phyloP scores from a whole-genome alignment of 2,797 vertebrate genomes.

The Parauchenoglanis ngamensis region DNA sequence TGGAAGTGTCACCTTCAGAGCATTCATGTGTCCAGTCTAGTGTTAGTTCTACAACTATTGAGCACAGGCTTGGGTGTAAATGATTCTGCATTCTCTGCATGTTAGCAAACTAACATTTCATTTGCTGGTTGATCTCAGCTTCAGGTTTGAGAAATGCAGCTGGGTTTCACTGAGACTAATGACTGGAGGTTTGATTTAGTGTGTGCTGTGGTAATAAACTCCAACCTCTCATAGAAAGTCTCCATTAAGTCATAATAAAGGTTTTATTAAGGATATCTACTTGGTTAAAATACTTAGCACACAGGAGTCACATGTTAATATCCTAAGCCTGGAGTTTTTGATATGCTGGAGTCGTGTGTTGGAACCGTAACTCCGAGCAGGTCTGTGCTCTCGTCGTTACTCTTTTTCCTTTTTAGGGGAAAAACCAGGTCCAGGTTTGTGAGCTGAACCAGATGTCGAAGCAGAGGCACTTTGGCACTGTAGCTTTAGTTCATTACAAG shows the following conservation, averaged over 20 bases:
- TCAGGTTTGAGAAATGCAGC: neutral
- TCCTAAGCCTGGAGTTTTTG: neutral
- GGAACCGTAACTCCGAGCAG: neutral
- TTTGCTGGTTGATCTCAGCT: neutral
- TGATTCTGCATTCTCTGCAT: neutral
- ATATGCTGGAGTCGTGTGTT: neutral
- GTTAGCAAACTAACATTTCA: neutral
- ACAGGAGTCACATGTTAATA: neutral
- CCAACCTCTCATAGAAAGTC: neutral
- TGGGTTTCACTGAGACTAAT: neutral
- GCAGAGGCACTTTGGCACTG: slow-evolving; percentile 30
- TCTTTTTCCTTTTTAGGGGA: slow-evolving; percentile 47
- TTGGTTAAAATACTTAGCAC: neutral
- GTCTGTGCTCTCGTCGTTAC: slow-evolving; percentile 14
- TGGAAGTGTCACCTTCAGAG: neutral
- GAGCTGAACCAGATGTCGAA: slow-evolving; percentile 54
- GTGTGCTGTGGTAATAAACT: neutral
- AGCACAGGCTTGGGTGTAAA: neutral
- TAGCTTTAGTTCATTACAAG: slow-evolving; percentile 42
- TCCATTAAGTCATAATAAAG: neutral
- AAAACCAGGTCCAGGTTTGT: slow-evolving; percentile 26
- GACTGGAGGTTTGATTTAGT: neutral
- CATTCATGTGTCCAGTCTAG: neutral
- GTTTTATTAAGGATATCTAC: neutral
- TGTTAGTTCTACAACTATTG: neutral